phyloP scores from a whole-genome alignment of 2,888 invertebrate species.

The Branchellion lobata region DNA sequence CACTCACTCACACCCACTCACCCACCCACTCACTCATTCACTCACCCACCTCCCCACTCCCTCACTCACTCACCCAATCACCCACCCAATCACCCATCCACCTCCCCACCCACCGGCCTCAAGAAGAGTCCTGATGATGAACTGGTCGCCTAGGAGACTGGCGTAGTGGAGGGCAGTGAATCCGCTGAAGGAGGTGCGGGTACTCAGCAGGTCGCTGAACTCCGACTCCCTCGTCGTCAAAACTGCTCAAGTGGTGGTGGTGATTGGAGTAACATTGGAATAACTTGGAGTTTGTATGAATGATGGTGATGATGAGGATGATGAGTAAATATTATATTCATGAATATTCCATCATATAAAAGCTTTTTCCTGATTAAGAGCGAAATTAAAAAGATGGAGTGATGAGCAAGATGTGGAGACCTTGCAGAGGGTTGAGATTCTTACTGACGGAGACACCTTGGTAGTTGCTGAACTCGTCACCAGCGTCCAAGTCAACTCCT shows the following conservation, averaged over 20 bases:
- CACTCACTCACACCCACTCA: neutral
- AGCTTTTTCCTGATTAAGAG: too few relatives aligned
- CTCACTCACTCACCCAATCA: neutral
- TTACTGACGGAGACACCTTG: conserved; percentile 70
- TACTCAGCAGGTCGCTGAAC: conserved; percentile 70
- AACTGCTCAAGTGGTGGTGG: conserved; percentile 55
- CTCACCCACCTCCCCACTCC: neutral
- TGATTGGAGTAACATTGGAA: too few relatives aligned
- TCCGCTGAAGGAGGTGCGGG: conserved; percentile 76
- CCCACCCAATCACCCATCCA: neutral
- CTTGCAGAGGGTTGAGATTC: conserved; percentile 70
- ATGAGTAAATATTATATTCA: too few relatives aligned
- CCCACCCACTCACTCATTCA: neutral
- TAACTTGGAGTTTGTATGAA: neutral
- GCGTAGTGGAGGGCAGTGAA: conserved; percentile 88
- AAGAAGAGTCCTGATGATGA: conserved; percentile 70
- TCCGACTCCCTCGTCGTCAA: conserved; percentile 74
- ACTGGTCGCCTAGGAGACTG: conserved; percentile 72
- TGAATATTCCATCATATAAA: too few relatives aligned
- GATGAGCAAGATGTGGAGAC: conserved; percentile 43
- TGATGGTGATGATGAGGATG: neutral
- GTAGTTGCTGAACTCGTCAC: conserved; percentile 75
- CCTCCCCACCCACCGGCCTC: conserved; percentile 67
- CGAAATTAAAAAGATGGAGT: too few relatives aligned
- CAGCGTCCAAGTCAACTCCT: conserved; percentile 78